Percentiles rank a stretch among this genome's conserved stretches.
phyloP scores from a whole-genome alignment of 2,888 invertebrate species.

The Autographa gamma region DNA sequence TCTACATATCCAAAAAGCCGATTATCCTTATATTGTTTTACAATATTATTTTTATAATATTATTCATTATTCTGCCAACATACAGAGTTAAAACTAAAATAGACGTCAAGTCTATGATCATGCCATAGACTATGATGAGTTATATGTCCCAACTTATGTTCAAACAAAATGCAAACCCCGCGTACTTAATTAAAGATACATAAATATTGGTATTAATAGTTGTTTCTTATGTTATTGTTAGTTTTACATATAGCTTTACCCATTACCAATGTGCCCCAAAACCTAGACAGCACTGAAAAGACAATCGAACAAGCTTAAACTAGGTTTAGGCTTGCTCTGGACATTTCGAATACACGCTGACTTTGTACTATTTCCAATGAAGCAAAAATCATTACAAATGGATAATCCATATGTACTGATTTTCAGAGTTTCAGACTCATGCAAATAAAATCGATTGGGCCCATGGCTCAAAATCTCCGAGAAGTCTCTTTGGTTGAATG shows the following conservation, averaged over 20 bases:
- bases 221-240: neutral
- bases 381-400: neutral
- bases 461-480: neutral
- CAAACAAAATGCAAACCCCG: conserved; percentile 1
- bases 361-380: neutral
- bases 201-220: neutral
- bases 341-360: neutral
- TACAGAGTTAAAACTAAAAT: conserved; percentile 13
- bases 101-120: conserved; percentile 15
- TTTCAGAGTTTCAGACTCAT: no score
- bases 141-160: conserved; percentile 23
- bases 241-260: neutral
- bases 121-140: neutral
- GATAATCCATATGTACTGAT: no score
- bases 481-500: neutral
- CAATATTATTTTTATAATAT: conserved; percentile 21
- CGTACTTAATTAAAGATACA: neutral
- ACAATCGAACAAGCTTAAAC: neutral
- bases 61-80: conserved; percentile 15
- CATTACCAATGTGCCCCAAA: neutral
- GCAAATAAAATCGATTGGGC: neutral
- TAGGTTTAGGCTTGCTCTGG: neutral
- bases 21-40: conserved; percentile 21
- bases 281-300: neutral
- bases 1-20: conserved; percentile 41